Evolutionary conservation across 2,113 vertebrate species (phyloP), one percentile per base, ranked within the genome.

Genomic region (Nycticebus coucang): DNA sequence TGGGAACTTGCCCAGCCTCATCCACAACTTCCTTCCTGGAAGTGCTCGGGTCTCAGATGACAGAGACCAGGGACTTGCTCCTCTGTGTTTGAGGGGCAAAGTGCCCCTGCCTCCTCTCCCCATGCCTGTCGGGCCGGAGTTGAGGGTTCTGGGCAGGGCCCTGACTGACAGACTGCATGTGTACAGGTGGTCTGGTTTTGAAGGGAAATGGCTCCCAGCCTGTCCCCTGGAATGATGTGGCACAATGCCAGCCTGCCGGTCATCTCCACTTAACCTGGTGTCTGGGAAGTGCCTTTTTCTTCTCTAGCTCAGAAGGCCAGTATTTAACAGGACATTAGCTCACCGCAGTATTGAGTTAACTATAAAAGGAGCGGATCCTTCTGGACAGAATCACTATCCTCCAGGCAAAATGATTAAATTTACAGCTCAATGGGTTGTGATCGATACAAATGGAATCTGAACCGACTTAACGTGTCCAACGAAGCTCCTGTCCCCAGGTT

Each of bases 371-470:
- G 60, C 89, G 79, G 60, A 75, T 87, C 75, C 87, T 96, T 95
- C 83, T 81, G 91, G 80, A 87, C 83, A 93, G 95, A 87, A 72
- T 96, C 86, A 78, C 92, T 55, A 30, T 57, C 91, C 64, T 78
- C 55, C 41, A 87, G 93, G 79, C 92, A 95, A 59, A 79, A 68
- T 53, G 81, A 96, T 94, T 95, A 91, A 37, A 91, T 78, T 91
- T 89, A 78, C 59, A 77, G 66, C 79, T 95, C 1, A 17, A 37
- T 37, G 28, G 69, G 80, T 87, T 74, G 59, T 75, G 71, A 79
- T 97, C 93, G 41, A 87, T 87, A 93, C 26, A 95, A 91, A 95
- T 87, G 90, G 87, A 91, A 96, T 69, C 35, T n/a, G 95, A 81
- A 93, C 85, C 50, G 84, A 41, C 68, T 78, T 69, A n/a, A 83